phyloP scores from a whole-genome alignment of 2,113 vertebrate genomes.

The Apus apus region DNA sequence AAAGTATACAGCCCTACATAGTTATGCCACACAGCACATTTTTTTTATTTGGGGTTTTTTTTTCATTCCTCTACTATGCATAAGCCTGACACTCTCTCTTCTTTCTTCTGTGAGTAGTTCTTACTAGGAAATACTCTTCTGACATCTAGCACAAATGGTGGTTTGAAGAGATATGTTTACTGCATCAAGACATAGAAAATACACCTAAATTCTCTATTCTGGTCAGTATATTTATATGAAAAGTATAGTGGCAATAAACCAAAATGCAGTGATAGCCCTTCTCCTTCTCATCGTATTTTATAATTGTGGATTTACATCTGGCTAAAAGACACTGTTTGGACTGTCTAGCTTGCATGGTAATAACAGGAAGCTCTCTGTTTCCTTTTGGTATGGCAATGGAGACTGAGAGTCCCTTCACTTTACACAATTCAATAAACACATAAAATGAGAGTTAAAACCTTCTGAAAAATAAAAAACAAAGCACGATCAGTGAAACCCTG shows the following conservation, averaged over 20 bases:
- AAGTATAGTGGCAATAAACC: slow-evolving; percentile 46
- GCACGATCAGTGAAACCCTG: background rate
- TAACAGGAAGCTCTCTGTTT: background rate
- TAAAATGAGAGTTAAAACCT: slow-evolving; percentile 25
- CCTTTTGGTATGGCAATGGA: background rate
- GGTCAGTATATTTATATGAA: slow-evolving; percentile 19
- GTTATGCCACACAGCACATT: background rate
- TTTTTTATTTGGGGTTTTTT: background rate
- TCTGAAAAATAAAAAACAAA: slow-evolving; percentile 32
- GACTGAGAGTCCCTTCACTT: slow-evolving; percentile 3
- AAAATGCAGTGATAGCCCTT: slow-evolving; percentile 26
- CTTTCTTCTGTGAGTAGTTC: background rate
- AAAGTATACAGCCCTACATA: background rate
- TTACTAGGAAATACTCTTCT: background rate
- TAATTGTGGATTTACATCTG: slow-evolving; percentile 53
- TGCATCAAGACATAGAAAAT: slow-evolving; percentile 4
- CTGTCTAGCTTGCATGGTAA: slow-evolving; percentile 30
- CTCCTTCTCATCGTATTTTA: slow-evolving; percentile 2
- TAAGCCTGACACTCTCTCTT: background rate
- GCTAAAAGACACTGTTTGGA: slow-evolving; percentile 4
- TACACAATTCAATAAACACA: background rate
- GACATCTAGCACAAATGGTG: background rate
- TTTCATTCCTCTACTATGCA: background rate
- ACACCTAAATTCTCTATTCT: slow-evolving; percentile 4
- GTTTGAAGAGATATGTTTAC: background rate